phyloP scores from a whole-genome alignment of 2,113 vertebrate genomes.

The Pseudopipra pipra region DNA sequence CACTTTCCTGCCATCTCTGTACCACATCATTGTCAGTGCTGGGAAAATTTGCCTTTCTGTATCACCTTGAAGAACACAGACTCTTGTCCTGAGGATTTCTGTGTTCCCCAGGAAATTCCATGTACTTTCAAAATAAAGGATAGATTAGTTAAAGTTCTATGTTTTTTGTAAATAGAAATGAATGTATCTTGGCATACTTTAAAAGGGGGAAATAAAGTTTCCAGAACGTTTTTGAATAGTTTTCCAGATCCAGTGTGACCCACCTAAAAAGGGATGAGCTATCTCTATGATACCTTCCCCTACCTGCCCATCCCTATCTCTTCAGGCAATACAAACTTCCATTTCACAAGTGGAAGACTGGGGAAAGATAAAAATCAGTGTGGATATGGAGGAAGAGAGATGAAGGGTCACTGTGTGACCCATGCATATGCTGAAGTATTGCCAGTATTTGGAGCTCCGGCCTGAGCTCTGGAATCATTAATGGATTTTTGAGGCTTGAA shows the following conservation, averaged over 20 bases:
- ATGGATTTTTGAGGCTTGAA: not conserved
- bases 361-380: not conserved
- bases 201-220: conserved; percentile 37
- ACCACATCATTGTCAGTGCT: not conserved
- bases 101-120: not conserved
- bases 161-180: not conserved
- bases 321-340: not conserved
- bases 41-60: not conserved
- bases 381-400: not conserved
- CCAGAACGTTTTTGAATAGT: not conserved
- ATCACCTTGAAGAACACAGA: not conserved
- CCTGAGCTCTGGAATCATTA: not conserved
- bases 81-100: not conserved
- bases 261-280: not conserved
- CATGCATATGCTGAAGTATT: not conserved
- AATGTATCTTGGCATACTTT: not conserved
- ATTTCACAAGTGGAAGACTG: not conserved
- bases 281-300: not conserved
- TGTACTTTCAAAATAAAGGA: not conserved
- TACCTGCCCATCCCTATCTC: not conserved
- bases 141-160: not conserved
- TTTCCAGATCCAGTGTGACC: not conserved
- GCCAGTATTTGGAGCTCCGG: not conserved
- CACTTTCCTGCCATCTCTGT: not conserved
- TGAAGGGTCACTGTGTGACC: not conserved